A percentile compares a stretch with the other conserved stretches of the same genome.
Evolutionary conservation across 2,113 vertebrate genomes (phyloP).

Genomic region (Ornithorhynchus anatinus): DNA sequence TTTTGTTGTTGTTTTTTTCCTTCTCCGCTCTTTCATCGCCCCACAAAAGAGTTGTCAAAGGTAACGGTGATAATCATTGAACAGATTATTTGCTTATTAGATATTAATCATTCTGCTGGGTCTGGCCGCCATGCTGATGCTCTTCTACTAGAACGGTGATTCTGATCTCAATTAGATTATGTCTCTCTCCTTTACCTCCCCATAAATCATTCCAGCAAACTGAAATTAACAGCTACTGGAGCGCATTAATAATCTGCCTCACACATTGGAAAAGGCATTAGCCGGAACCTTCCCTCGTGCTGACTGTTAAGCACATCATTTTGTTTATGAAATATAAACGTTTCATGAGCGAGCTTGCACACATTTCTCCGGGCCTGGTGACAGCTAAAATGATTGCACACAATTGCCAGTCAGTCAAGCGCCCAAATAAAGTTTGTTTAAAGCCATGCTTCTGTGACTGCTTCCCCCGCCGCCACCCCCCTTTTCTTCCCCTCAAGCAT

Average conservation of each 20-base stretch:
- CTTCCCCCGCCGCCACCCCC: too few relatives aligned
- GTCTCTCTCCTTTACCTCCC: constrained; percentile 91
- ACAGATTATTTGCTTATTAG: constrained; percentile 98
- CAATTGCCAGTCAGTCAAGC: constrained; percentile 83
- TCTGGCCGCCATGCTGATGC: constrained; percentile 76
- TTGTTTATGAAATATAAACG: constrained; percentile 97
- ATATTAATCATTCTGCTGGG: constrained; percentile 92
- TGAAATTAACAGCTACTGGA: constrained; percentile 99
- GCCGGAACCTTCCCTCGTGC: constrained; percentile 90
- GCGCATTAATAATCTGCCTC: constrained; percentile 98
- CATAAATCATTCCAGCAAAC: constrained; percentile 99
- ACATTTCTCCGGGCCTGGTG: constrained; percentile 77
- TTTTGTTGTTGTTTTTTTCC: constrained; percentile 50
- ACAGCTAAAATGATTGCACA: constrained; percentile 89
- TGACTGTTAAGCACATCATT: constrained; percentile 91
- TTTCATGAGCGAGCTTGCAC: constrained; percentile 85
- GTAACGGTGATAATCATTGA: constrained; percentile 95
- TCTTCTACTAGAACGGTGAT: constrained; percentile 91
- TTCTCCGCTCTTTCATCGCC: constrained; percentile 67
- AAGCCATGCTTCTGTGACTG: constrained; percentile 76
- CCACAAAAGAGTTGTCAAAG: constrained; percentile 84
- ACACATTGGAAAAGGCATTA: constrained; percentile 90
- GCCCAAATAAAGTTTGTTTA: constrained; percentile 85
- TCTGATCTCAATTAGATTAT: constrained; percentile 99
- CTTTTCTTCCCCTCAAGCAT: constrained; percentile 78